A percentile compares a stretch with the other conserved stretches of the same genome.
phyloP scores from a whole-genome alignment of 2,797 vertebrate species.

The Characodon lateralis region DNA sequence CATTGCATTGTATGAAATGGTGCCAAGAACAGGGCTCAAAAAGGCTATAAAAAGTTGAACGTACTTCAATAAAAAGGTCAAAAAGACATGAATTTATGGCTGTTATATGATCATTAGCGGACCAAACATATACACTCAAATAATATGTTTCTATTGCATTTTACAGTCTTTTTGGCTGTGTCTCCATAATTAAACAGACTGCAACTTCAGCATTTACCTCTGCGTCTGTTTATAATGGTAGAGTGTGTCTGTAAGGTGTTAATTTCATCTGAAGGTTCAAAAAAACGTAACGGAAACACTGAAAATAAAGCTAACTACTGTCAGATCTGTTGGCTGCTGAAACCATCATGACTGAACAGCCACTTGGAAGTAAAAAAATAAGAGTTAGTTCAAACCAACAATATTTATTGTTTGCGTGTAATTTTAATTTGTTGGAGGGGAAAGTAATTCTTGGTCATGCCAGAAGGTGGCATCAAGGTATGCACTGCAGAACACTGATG shows the following conservation, averaged over 20 bases:
- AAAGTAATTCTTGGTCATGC: slow-evolving; percentile 51
- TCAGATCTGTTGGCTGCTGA: slow-evolving; percentile 22
- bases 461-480: slow-evolving; percentile 75
- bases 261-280: slow-evolving; percentile 54
- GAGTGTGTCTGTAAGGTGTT: slow-evolving; percentile 34
- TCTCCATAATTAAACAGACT: slow-evolving; percentile 59
- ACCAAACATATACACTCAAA: slow-evolving; percentile 29
- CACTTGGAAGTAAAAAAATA: slow-evolving; percentile 13
- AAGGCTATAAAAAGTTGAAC: slow-evolving; percentile 4
- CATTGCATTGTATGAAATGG: slow-evolving; percentile 29
- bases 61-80: slow-evolving; percentile 27
- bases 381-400: slow-evolving; percentile 20
- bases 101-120: slow-evolving; percentile 44
- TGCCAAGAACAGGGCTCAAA: slow-evolving; percentile 13
- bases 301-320: slow-evolving; percentile 32
- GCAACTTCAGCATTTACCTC: slow-evolving; percentile 71
- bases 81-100: slow-evolving; percentile 58
- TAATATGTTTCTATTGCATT: slow-evolving; percentile 52
- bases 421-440: slow-evolving; percentile 28
- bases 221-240: slow-evolving; percentile 56
- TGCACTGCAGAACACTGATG: slow-evolving; percentile 16
- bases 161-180: slow-evolving; percentile 63
- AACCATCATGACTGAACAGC: slow-evolving; percentile 24
- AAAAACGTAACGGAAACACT: slow-evolving; percentile 46
- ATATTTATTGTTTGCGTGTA: not conserved